phyloP scores from a whole-genome alignment of 2,888 invertebrate species.

The Mythimna ferrago region DNA sequence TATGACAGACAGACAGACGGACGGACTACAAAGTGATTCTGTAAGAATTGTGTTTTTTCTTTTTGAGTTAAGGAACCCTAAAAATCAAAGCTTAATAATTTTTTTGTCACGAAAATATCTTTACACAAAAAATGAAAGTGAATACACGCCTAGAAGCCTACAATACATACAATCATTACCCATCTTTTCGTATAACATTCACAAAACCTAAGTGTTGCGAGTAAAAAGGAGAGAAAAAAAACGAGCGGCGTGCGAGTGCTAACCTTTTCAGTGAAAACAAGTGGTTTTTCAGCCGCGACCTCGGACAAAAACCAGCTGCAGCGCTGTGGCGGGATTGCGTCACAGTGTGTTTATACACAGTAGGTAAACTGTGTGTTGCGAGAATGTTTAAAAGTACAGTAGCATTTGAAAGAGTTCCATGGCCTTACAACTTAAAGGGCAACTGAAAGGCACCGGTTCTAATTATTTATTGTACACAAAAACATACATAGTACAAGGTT shows the following conservation, averaged over 20 bases:
- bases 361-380: neutral
- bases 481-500: too few relatives aligned
- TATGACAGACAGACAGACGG: too few relatives aligned
- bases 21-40: too few relatives aligned
- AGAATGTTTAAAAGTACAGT: too few relatives aligned
- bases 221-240: constrained; percentile 24
- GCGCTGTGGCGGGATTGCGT: neutral
- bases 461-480: too few relatives aligned
- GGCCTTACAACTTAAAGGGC: too few relatives aligned
- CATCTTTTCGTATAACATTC: neutral
- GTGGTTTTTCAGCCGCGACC: constrained; percentile 37
- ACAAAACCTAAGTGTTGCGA: neutral
- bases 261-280: constrained; percentile 40
- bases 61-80: too few relatives aligned
- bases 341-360: constrained; percentile 18
- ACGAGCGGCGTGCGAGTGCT: constrained; percentile 3
- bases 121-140: neutral
- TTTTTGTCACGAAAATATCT: neutral
- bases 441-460: too few relatives aligned
- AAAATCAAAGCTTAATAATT: too few relatives aligned
- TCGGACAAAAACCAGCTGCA: constrained; percentile 14
- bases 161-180: neutral
- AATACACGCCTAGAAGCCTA: neutral
- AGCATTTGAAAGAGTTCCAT: too few relatives aligned
- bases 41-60: too few relatives aligned